These are phyloP conservation scores for Eudemis profundana DNA, from an alignment of 2,888 invertebrate genomes.

Conservation along the genomic window DNA sequence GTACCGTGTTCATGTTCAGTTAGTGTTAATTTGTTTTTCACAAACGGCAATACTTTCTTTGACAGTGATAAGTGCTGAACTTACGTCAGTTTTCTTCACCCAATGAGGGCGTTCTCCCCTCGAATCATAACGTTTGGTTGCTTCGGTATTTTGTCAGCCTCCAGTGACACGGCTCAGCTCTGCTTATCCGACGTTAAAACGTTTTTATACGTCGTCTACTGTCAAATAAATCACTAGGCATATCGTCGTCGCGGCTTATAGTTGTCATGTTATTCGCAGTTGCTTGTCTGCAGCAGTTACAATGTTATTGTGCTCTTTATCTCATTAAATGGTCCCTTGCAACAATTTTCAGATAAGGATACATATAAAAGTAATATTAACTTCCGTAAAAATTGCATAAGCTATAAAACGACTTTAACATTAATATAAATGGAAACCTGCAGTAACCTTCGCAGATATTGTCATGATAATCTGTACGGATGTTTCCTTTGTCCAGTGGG, in stretches of 20 bases:
- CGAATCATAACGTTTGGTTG: conserved; percentile 39
- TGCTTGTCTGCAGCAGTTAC: background rate
- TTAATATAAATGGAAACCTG: conserved; percentile 49
- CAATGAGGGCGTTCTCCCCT: conserved; percentile 39
- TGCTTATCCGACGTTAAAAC: conserved; percentile 39
- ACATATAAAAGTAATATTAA: conserved; percentile 3
- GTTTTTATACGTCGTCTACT: conserved; percentile 36
- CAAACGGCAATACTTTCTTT: conserved; percentile 19
- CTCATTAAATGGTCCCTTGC: background rate
- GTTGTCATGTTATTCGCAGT: background rate
- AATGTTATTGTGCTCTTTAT: conserved; percentile 1
- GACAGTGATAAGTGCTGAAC: conserved; percentile 31
- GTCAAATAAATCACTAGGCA: conserved; percentile 35
- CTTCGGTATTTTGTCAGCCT: conserved; percentile 37
- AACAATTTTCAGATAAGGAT: background rate
- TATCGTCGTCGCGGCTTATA: conserved; percentile 16
- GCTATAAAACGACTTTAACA: conserved; percentile 12
- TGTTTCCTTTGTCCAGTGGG: conserved; percentile 45
- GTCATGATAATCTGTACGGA: conserved; percentile 55
- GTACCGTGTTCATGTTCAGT: background rate
- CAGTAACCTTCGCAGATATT: conserved; percentile 57
- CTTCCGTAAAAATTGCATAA: conserved; percentile 24
- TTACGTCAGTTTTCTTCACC: conserved; percentile 37
- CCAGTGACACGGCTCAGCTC: conserved; percentile 30
- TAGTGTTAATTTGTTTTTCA: background rate